Evolutionary conservation across 92 coral and sea anemone species (phyloP).

Genomic region (Phymanthus crucifer): DNA sequence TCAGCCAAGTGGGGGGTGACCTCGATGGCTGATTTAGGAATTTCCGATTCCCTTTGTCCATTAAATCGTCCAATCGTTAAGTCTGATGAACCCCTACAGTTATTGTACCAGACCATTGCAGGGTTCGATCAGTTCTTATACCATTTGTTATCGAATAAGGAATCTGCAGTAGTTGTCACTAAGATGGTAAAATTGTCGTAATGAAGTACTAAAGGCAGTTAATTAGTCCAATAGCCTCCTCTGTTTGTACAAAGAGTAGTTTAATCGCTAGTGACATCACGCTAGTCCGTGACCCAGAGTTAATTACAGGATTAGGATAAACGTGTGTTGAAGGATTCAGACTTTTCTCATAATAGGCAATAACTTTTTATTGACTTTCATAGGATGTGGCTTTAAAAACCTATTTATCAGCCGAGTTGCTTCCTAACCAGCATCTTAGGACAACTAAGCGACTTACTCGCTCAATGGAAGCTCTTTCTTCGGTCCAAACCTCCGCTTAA

Average conservation of each 20-base stretch:
- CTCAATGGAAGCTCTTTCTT: background rate
- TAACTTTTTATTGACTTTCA: conserved; percentile 57
- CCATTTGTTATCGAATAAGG: conserved; percentile 17
- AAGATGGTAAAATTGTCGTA: conserved; percentile 12
- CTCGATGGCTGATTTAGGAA: conserved; percentile 19
- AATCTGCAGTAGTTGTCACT: conserved; percentile 20
- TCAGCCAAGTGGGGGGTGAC: conserved; percentile 28
- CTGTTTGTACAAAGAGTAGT: conserved; percentile 30
- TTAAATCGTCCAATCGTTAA: conserved; percentile 8
- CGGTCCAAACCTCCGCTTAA: background rate
- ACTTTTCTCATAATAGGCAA: conserved; percentile 54
- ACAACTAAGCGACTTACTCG: conserved; percentile 18
- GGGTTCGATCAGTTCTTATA: too few relatives aligned
- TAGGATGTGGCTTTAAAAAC: conserved; percentile 67
- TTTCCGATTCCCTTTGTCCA: conserved; percentile 33
- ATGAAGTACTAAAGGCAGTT: conserved; percentile 20
- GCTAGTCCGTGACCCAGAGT: conserved; percentile 77
- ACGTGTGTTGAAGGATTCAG: conserved; percentile 60
- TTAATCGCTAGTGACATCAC: conserved; percentile 39
- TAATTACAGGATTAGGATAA: conserved; percentile 76
- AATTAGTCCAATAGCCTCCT: conserved; percentile 27
- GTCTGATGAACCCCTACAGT: conserved; percentile 21
- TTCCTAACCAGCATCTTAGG: background rate
- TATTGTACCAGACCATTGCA: too few relatives aligned
- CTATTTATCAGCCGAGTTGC: conserved; percentile 5